phyloP scores from a whole-genome alignment of 2,888 invertebrate species.

The Caenorhabditis imperialis region DNA sequence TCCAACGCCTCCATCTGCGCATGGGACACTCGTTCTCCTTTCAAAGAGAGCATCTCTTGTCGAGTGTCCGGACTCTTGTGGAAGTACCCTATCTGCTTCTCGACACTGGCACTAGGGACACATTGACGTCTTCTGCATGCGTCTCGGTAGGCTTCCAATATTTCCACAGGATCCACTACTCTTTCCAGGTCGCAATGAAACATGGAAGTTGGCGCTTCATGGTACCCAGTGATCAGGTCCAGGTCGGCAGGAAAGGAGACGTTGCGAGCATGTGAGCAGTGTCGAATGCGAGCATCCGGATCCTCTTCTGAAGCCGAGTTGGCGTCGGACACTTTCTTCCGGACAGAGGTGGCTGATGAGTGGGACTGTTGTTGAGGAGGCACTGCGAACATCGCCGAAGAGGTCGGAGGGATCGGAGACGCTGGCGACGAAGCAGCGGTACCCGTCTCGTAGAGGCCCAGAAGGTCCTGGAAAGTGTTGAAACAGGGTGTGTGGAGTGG shows the following conservation, averaged over 20 bases:
- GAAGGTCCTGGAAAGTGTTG: slow-evolving; percentile 60
- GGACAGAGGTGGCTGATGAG: slow-evolving; percentile 54
- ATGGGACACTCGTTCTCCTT: slow-evolving; percentile 83
- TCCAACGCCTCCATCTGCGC: slow-evolving; percentile 88
- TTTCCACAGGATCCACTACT: slow-evolving; percentile 79
- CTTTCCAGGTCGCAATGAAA: slow-evolving; percentile 29
- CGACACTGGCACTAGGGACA: slow-evolving; percentile 77
- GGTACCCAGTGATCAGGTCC: slow-evolving; percentile 60
- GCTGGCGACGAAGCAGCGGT: slow-evolving; percentile 52
- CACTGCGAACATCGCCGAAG: slow-evolving; percentile 42
- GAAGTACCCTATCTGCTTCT: slow-evolving; percentile 68
- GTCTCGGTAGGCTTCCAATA: slow-evolving; percentile 83
- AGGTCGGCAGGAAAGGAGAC: slow-evolving; percentile 63
- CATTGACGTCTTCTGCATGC: slow-evolving; percentile 77
- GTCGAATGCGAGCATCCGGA: slow-evolving; percentile 42
- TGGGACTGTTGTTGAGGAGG: slow-evolving; percentile 45
- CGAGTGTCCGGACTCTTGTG: slow-evolving; percentile 61
- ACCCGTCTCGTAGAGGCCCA: slow-evolving; percentile 60
- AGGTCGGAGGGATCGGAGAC: slow-evolving; percentile 55
- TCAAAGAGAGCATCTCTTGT: slow-evolving; percentile 62
- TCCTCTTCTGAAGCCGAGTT: slow-evolving; percentile 37
- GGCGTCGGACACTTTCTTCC: slow-evolving; percentile 49
- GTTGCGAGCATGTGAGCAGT: slow-evolving; percentile 65
- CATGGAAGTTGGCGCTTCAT: slow-evolving; percentile 42
- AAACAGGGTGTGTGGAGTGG: too few relatives aligned